Evolutionary conservation across 2,797 vertebrate species (phyloP), one percentile per base, ranked within the genome.

Genomic region (Odontamblyopus rebecca): DNA sequence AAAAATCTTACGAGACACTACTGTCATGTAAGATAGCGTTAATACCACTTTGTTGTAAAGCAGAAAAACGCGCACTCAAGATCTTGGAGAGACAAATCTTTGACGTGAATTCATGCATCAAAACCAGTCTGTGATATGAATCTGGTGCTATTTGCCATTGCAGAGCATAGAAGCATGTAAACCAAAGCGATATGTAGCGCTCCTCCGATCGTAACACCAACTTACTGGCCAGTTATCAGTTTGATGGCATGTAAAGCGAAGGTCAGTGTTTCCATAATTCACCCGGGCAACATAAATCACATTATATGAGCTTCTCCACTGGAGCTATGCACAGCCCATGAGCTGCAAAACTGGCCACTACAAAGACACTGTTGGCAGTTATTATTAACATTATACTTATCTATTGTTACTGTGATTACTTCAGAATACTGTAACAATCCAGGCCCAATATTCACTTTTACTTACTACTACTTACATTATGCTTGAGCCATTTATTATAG

Each of bases 251-350:
- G 89, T 86, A 91, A 89, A 89, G 81, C 85, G 90, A 92, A 91
- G 90, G 91, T 92, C 91, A 90, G 85, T 87, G 90, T 89, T 91
- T 92, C 88, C 87, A 91, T 93, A 92, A 93, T 92, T 90, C 88
- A 85, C 90, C 82, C 79, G 78, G 70, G 67, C 69, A 78, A 87
- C 84, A 92, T 90, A 90, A 90, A 92, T 92, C 90, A 89, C 85
- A 76, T 87, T 88, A 87, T 89, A 89, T 86, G 86, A 92, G 88
- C 85, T 80, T 59, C 81, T 69, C 29, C 29, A 16, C 35, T 16
- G 64, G 48, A 18, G 66, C 66, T 5, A 56, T n/a, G 51, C 50
- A 35, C 50, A 11, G 15, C 1, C 12, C 44, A 15, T 4, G 51
- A 54, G 29, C 64, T 29, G 23, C 64, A 51, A 18, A 26, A 66